Evolutionary conservation across 2,888 invertebrate species (phyloP).

Genomic region (Dolomedes plantarius): DNA sequence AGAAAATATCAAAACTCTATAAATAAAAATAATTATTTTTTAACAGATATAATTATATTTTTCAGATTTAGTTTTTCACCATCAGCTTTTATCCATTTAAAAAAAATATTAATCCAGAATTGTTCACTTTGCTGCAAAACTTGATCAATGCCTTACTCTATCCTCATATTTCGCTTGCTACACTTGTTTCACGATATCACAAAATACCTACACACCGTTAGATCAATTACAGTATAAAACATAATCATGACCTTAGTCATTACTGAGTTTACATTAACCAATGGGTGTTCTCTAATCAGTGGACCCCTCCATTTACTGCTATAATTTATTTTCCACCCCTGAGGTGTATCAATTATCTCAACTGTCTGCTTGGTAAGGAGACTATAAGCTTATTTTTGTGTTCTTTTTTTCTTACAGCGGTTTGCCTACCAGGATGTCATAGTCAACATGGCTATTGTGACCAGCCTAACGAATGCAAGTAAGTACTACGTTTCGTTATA

Average conservation of each 20-base stretch:
- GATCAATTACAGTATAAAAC: constrained; percentile 30
- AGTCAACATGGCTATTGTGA: constrained; percentile 92
- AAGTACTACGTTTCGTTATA: constrained; percentile 80
- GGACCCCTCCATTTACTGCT: not conserved
- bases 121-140: too few species aligned
- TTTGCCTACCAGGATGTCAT: constrained; percentile 94
- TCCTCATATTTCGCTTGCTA: too few species aligned
- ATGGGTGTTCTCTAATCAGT: constrained; percentile 36
- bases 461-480: constrained; percentile 96
- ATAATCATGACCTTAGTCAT: constrained; percentile 30
- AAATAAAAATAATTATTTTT: too few species aligned
- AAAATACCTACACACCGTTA: not conserved
- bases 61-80: too few species aligned
- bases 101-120: too few species aligned
- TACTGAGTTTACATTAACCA: constrained; percentile 1
- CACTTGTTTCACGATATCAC: too few species aligned
- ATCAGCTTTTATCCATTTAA: too few species aligned
- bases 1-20: too few species aligned
- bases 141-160: too few species aligned
- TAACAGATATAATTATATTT: too few species aligned
- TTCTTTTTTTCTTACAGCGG: constrained; percentile 84
- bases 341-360: constrained; percentile 36
- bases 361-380: constrained; percentile 15
- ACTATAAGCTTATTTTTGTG: not conserved
- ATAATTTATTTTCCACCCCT: not conserved